Evolutionary conservation across 1,140 invertebrate genomes (phyloP), one percentile per base, ranked within the genome.

Genomic region (Maniola jurtina): DNA sequence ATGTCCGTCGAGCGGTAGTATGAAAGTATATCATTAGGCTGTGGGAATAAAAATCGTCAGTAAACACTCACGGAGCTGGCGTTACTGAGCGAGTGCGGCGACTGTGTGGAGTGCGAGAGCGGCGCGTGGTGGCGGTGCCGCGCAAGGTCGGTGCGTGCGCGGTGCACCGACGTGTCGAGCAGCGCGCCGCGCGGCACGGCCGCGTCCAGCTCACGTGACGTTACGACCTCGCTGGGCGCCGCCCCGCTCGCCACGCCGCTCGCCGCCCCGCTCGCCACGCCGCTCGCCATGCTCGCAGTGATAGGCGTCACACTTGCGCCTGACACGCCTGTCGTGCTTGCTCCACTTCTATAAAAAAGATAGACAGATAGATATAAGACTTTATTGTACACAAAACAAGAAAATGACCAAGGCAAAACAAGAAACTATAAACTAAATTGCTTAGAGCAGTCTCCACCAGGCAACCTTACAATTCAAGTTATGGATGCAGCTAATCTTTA

Each of bases 71-170:
- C 93, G 63, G 94, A 95, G 83, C 93, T 94, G 69, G 93, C 93
- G 78, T 94, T 94, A 76, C 93, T 94, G 76, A 94, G 89, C 52
- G 86, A 88, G 72, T 89, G 87, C 38, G 84, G 86, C 36, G 84
- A 80, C 66, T 78, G 75, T 7, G 80, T 61, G 61, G 70, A 64
- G 47, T 65, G 88, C 58, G 86, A 86, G 68, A 85, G 86, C 61
- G 85, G 76, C 58, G 83, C 77, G 76, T 90, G 88, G 72, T 87
- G 88, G 47, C 89, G 74, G 89, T 93, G 75, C 79, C 93, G 55
- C 6, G 94, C 97, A 68, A 99, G 91, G 85, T 98, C 97, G 14
- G 96, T 97, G 90, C 97, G 97, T 40, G 95, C 95, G 90, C 97
- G 97, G 72, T 94, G 96, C 10, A 95, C 96, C 9, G 96, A 96